A percentile compares a stretch with the other conserved stretches of the same genome.
Evolutionary conservation across 2,113 vertebrate genomes (phyloP).

Genomic region (human): GRCh38 chr2:43523001-43523500

Average conservation of each 20-base stretch:
- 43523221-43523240: not conserved
- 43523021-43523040: not conserved
- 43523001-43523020: conserved; percentile 46
- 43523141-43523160: not conserved
- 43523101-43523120: not conserved
- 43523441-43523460: not conserved
- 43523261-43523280: not conserved
- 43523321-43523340: not conserved
- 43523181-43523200: not conserved
- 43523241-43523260: not conserved
- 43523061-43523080: conserved; percentile 26
- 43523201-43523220: not conserved
- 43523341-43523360: not conserved
- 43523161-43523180: not conserved
- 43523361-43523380: not conserved
- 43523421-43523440: not conserved
- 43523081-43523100: not conserved
- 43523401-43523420: not conserved
- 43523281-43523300: not conserved
- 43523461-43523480: conserved; percentile 24
- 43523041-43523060: conserved; percentile 13
- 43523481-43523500: not conserved
- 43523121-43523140: not conserved
- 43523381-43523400: not conserved
- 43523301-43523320: not conserved